Evolutionary conservation across 2,888 invertebrate genomes (phyloP).

Genomic region (Chloroclysta siterata): DNA sequence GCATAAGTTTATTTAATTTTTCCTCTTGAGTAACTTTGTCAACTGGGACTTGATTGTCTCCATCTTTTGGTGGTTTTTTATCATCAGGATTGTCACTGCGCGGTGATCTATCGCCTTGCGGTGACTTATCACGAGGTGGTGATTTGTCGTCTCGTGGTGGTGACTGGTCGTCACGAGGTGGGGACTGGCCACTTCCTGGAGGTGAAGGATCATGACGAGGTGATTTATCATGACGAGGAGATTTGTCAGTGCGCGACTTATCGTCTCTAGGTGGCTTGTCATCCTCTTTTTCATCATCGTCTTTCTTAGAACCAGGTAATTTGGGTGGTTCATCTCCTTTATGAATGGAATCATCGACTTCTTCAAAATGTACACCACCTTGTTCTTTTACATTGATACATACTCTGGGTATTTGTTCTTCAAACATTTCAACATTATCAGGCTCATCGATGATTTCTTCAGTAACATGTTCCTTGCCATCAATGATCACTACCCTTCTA

Average conservation of each 20-base stretch:
- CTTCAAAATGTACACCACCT: slow-evolving; percentile 75
- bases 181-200: slow-evolving; percentile 25
- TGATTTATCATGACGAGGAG: slow-evolving; percentile 28
- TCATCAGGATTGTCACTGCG: slow-evolving; percentile 35
- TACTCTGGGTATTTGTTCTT: slow-evolving; percentile 89
- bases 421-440: slow-evolving; percentile 89
- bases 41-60: slow-evolving; percentile 30
- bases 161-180: slow-evolving; percentile 35
- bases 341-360: slow-evolving; percentile 57
- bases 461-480: slow-evolving; percentile 93
- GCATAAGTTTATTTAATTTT: slow-evolving; percentile 52
- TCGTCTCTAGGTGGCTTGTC: slow-evolving; percentile 27
- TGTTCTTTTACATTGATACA: slow-evolving; percentile 87
- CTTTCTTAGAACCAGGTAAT: slow-evolving; percentile 44
- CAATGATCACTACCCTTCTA: slow-evolving; percentile 90
- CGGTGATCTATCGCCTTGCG: slow-evolving; percentile 16
- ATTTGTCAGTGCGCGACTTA: slow-evolving; percentile 29
- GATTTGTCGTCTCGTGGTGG: slow-evolving; percentile 36
- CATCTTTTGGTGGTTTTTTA: slow-evolving; percentile 40
- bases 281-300: slow-evolving; percentile 38
- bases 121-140: slow-evolving; percentile 36
- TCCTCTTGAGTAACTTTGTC: slow-evolving; percentile 44
- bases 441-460: slow-evolving; percentile 95
- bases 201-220: slow-evolving; percentile 29
- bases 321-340: slow-evolving; percentile 51